These are phyloP conservation scores for Lithophane socia DNA, from an alignment of 2,888 invertebrate species.

Conservation along the genomic window DNA sequence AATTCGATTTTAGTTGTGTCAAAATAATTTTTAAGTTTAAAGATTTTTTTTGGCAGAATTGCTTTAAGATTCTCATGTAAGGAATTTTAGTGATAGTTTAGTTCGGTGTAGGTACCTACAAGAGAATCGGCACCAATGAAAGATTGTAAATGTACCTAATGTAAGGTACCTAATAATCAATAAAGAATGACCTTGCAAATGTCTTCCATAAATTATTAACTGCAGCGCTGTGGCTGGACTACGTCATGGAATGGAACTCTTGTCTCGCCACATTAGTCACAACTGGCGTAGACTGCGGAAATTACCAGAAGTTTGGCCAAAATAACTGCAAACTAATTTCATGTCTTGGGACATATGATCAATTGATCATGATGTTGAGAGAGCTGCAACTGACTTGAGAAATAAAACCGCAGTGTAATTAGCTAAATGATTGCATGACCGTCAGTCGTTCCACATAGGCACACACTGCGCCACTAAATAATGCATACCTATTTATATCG, in stretches of 20 bases:
- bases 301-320: slow-evolving; percentile 34
- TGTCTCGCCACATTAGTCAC: neutral
- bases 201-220: slow-evolving; percentile 12
- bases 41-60: too few species aligned
- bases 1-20: too few species aligned
- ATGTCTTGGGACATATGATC: neutral
- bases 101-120: too few species aligned
- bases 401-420: slow-evolving; percentile 8
- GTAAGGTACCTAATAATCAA: too few species aligned
- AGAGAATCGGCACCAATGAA: too few species aligned
- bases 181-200: slow-evolving; percentile 5
- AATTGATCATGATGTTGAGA: neutral
- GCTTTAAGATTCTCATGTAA: too few species aligned
- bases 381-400: too few species aligned
- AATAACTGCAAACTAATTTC: slow-evolving; percentile 6
- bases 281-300: neutral
- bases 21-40: too few species aligned
- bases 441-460: neutral
- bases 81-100: too few species aligned
- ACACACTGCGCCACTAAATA: slow-evolving; percentile 26
- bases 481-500: slow-evolving; percentile 26
- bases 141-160: too few species aligned
- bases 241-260: slow-evolving; percentile 10
- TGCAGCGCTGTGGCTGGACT: slow-evolving; percentile 8
- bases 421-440: slow-evolving; percentile 16